Conservation (phyloP, 2,797 vertebrate genomes). For the Urosaurus nigricauda region DNA sequence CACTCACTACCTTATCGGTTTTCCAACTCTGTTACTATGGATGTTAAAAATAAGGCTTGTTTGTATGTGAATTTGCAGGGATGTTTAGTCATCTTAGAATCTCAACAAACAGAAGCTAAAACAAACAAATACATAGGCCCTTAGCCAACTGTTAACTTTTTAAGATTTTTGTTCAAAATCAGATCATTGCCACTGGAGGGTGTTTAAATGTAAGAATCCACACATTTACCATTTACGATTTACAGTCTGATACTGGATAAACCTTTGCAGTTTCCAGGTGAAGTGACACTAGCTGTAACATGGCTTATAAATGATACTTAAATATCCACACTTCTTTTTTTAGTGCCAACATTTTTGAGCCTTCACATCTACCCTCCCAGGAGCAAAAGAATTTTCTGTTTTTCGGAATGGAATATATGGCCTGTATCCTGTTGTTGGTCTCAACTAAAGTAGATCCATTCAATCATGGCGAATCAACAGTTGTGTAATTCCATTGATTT, state of each 20-base stretch:
- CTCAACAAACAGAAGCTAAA: neutral
- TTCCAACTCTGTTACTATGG: neutral
- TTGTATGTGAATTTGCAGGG: no score
- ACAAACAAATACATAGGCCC: neutral
- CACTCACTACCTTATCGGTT: neutral
- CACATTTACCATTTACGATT: neutral
- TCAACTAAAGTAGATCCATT: neutral
- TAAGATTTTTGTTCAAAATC: neutral
- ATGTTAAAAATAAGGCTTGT: neutral
- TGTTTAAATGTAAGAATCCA: neutral
- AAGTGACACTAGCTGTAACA: neutral
- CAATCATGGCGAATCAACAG: no score
- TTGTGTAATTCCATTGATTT: no score
- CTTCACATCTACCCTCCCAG: rapidly evolving
- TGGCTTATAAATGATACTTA: conserved; percentile 2
- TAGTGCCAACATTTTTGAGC: neutral
- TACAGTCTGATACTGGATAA: neutral
- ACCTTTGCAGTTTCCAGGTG: neutral
- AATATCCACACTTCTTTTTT: neutral
- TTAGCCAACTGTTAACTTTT: neutral
- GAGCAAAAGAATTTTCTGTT: neutral
- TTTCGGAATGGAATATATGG: neutral
- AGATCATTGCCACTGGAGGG: neutral
- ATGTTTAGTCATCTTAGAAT: neutral
- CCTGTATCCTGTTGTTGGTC: neutral